Conservation (phyloP, 2,113 vertebrate species). For the Syngnathus typhle region DNA sequence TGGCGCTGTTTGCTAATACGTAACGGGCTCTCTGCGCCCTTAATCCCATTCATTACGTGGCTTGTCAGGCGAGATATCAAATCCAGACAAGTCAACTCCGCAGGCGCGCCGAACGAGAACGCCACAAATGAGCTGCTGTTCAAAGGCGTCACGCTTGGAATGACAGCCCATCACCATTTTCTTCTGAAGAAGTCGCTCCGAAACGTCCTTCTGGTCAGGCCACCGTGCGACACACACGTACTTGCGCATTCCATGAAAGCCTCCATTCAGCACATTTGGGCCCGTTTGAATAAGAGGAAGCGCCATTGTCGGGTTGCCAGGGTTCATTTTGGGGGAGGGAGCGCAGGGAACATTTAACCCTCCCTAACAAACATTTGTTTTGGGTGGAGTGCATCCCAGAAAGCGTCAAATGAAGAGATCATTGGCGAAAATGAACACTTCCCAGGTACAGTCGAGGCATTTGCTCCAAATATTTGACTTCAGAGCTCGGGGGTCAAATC, state of each 20-base stretch:
- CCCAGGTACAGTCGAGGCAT: background rate
- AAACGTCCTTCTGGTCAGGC: background rate
- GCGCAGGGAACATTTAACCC: background rate
- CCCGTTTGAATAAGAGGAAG: conserved; percentile 36
- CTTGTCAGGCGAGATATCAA: conserved; percentile 26
- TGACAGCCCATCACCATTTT: background rate
- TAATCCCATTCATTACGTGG: conserved; percentile 19
- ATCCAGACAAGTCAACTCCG: conserved; percentile 22
- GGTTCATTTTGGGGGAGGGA: background rate
- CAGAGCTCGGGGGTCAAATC: background rate
- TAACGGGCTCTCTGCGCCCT: conserved; percentile 16
- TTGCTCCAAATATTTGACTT: background rate
- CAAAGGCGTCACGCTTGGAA: background rate
- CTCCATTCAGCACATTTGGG: conserved; percentile 29
- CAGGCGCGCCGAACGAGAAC: conserved; percentile 11
- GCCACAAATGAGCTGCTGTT: conserved; percentile 16
- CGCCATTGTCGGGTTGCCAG: conserved; percentile 11
- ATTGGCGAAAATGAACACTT: background rate
- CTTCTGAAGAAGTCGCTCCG: background rate
- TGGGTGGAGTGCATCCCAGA: background rate
- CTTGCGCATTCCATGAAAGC: conserved; percentile 25
- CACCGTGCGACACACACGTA: conserved; percentile 15
- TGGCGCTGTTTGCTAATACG: conserved; percentile 19
- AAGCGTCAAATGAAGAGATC: background rate
- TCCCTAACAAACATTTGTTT: background rate